Evolutionary conservation across 2,888 invertebrate species (phyloP).

Genomic region (Aleiodes leptofemur): DNA sequence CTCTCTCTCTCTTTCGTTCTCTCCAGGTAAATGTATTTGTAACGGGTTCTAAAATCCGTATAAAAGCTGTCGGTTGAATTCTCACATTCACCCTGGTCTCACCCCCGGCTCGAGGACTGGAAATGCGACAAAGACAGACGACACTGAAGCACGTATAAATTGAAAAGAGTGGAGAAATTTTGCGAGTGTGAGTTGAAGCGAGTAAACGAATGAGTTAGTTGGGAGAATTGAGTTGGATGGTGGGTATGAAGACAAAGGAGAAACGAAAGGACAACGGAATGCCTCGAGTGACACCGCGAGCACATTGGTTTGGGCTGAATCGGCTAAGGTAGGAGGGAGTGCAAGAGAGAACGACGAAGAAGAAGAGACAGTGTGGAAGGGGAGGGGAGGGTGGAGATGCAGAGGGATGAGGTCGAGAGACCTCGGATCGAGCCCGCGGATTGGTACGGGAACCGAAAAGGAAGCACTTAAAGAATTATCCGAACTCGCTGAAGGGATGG

Average conservation of each 20-base stretch:
- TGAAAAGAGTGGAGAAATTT: conserved; percentile 39
- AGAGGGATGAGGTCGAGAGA: conserved; percentile 48
- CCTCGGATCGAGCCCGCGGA: conserved; percentile 57
- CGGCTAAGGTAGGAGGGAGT: conserved; percentile 35
- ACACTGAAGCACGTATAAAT: conserved; percentile 59
- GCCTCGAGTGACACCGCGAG: conserved; percentile 58
- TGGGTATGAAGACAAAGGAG: conserved; percentile 43
- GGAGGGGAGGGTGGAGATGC: conserved; percentile 47
- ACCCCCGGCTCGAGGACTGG: neutral
- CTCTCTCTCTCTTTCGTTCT: conserved; percentile 27
- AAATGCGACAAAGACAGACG: conserved; percentile 48
- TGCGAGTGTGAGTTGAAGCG: conserved; percentile 17
- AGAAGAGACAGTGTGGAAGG: conserved; percentile 58
- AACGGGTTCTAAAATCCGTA: conserved; percentile 25
- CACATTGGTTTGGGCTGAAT: conserved; percentile 51
- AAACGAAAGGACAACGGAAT: conserved; percentile 46
- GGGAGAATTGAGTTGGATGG: conserved; percentile 27
- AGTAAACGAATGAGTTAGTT: conserved; percentile 4
- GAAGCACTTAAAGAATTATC: conserved; percentile 76
- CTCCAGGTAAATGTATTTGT: conserved; percentile 47
- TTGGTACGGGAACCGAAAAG: conserved; percentile 60
- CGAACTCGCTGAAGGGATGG: conserved; percentile 68
- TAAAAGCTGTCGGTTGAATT: conserved; percentile 44
- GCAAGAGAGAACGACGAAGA: conserved; percentile 52
- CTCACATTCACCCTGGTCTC: conserved; percentile 40